Conservation (phyloP, 2,888 invertebrate species). For the Emmelina monodactyla region DNA sequence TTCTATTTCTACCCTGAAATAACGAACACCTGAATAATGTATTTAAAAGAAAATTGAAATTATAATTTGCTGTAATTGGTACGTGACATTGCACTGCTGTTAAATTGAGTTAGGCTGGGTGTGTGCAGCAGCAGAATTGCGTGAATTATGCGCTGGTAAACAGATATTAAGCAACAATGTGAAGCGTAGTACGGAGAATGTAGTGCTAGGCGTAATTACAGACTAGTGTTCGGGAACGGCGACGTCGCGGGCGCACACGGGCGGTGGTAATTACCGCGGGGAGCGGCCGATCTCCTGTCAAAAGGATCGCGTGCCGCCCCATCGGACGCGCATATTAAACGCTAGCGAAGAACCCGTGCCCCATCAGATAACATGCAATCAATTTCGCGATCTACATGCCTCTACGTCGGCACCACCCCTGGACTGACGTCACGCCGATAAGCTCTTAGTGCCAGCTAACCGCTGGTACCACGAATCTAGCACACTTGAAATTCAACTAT, state of each 20-base stretch:
- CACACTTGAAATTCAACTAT: conserved; percentile 24
- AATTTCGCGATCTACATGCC: conserved; percentile 64
- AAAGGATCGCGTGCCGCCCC: conserved; percentile 55
- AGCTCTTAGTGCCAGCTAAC: conserved; percentile 53
- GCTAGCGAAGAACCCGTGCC: conserved; percentile 62
- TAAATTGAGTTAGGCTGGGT: too few relatives aligned
- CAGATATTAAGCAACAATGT: too few relatives aligned
- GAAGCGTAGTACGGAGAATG: not conserved
- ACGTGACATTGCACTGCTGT: too few relatives aligned
- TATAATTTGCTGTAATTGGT: too few relatives aligned
- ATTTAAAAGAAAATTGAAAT: too few relatives aligned
- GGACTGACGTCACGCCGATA: conserved; percentile 57
- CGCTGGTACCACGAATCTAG: conserved; percentile 44
- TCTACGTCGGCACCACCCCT: conserved; percentile 58
- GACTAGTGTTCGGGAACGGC: conserved; percentile 25
- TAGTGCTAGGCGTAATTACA: conserved; percentile 20
- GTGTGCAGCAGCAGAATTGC: too few relatives aligned
- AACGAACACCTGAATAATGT: too few relatives aligned
- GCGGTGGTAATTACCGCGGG: conserved; percentile 51
- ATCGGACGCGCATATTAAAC: conserved; percentile 59
- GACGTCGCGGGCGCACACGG: conserved; percentile 58
- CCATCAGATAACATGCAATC: conserved; percentile 65
- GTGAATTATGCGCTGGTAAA: too few relatives aligned
- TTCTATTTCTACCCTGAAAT: not conserved
- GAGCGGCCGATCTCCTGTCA: conserved; percentile 60